phyloP scores from a whole-genome alignment of 2,888 invertebrate species.

The Scaptodrosophila latifasciaeformis region DNA sequence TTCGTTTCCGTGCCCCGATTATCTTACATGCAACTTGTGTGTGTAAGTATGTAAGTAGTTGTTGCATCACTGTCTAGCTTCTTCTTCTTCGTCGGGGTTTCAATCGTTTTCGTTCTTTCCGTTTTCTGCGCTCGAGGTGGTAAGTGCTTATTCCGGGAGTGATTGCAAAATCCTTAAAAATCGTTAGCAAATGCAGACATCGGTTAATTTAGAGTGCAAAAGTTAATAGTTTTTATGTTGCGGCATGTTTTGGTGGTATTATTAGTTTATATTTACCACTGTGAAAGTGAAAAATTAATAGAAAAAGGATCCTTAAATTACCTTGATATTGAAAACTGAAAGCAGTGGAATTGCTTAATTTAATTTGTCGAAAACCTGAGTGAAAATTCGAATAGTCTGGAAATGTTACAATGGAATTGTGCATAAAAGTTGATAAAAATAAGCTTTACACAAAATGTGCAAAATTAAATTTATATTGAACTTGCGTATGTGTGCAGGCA shows the following conservation, averaged over 20 bases:
- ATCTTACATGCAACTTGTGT: not conserved
- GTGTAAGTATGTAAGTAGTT: not conserved
- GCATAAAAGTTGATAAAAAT: too few species aligned
- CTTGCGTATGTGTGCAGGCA: constrained; percentile 4
- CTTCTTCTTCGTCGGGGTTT: constrained; percentile 52
- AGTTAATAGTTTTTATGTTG: too few species aligned
- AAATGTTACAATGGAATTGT: not conserved
- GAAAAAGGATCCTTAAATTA: too few species aligned
- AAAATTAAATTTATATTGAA: not conserved
- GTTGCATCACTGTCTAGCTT: constrained; percentile 43
- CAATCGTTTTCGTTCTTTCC: constrained; percentile 72
- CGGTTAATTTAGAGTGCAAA: too few species aligned
- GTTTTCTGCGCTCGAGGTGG: constrained; percentile 75
- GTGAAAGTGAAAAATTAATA: too few species aligned
- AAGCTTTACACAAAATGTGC: too few species aligned
- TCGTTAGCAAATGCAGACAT: too few species aligned
- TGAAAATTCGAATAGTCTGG: not conserved
- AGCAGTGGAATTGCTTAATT: too few species aligned
- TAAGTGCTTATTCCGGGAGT: constrained; percentile 71
- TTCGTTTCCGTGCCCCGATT: not conserved
- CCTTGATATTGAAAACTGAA: too few species aligned
- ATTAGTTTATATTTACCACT: too few species aligned
- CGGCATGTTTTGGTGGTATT: too few species aligned
- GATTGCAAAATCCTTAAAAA: constrained; percentile 61
- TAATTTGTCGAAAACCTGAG: too few species aligned